These are phyloP conservation scores for Arge pagana DNA, from an alignment of 2,888 invertebrate species.

Conservation along the genomic window DNA sequence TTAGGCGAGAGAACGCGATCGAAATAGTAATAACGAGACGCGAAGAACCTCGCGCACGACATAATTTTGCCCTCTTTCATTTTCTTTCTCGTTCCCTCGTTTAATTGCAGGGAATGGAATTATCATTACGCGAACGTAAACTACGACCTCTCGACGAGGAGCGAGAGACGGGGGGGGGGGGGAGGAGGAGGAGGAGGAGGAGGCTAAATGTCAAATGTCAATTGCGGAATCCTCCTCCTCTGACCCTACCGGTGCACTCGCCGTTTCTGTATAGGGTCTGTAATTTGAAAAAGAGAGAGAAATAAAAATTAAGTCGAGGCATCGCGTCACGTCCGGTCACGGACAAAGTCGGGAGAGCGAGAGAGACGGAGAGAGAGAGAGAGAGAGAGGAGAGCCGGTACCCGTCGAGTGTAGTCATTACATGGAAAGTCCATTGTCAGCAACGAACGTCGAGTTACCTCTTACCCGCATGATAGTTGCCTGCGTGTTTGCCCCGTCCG, in stretches of 20 bases:
- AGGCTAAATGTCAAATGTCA: neutral
- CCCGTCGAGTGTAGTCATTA: slow-evolving; percentile 22
- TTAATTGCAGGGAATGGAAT: too few relatives aligned
- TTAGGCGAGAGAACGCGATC: too few relatives aligned
- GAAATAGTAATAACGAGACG: too few relatives aligned
- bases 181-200: too few relatives aligned
- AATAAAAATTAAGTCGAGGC: slow-evolving; percentile 7
- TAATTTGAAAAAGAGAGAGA: neutral
- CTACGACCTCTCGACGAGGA: too few relatives aligned
- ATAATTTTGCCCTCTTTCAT: too few relatives aligned
- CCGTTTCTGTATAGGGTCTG: too few relatives aligned
- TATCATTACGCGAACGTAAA: too few relatives aligned
- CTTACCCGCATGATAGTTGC: slow-evolving; percentile 20
- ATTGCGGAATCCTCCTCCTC: neutral
- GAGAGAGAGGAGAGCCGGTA: slow-evolving; percentile 2
- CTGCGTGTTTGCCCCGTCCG: slow-evolving; percentile 7
- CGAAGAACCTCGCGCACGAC: too few relatives aligned
- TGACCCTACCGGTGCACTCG: too few relatives aligned
- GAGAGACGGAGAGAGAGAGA: slow-evolving; percentile 6
- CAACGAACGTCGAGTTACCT: slow-evolving; percentile 21
- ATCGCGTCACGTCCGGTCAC: slow-evolving; percentile 16
- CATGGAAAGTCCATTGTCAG: slow-evolving; percentile 24
- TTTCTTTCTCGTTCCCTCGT: too few relatives aligned
- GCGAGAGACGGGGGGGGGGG: too few relatives aligned
- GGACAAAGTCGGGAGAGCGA: slow-evolving; percentile 8